Percentiles rank a stretch among this genome's conserved stretches.
Evolutionary conservation across 2,888 invertebrate species (phyloP).

Genomic region (Euproctis similis): DNA sequence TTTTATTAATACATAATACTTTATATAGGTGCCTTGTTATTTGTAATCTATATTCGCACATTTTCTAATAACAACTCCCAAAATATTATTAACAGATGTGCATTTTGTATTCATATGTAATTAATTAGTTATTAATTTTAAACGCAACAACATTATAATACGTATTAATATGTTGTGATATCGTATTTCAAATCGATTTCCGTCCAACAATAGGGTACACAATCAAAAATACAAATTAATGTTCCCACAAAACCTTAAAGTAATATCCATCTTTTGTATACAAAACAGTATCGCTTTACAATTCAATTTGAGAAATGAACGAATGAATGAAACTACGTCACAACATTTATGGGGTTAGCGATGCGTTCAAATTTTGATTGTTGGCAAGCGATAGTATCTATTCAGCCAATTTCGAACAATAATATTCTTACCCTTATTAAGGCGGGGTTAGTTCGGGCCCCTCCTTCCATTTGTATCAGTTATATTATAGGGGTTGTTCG

Average conservation of each 20-base stretch:
- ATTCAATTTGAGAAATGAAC: constrained; percentile 46
- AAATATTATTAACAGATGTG: too few relatives aligned
- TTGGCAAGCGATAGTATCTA: constrained; percentile 47
- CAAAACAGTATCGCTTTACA: constrained; percentile 66
- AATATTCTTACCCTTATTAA: constrained; percentile 8
- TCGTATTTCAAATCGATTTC: constrained; percentile 34
- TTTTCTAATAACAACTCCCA: too few relatives aligned
- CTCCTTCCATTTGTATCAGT: constrained; percentile 26
- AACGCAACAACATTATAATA: constrained; percentile 10
- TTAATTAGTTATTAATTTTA: too few relatives aligned
- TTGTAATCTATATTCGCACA: too few relatives aligned
- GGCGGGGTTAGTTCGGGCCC: constrained; percentile 38
- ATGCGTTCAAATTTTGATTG: constrained; percentile 49
- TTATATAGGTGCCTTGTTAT: too few relatives aligned
- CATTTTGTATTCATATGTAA: too few relatives aligned
- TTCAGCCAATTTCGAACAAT: constrained; percentile 12
- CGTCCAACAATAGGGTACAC: constrained; percentile 32
- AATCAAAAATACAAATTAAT: constrained; percentile 66
- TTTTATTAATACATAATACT: too few relatives aligned
- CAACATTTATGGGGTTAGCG: constrained; percentile 56
- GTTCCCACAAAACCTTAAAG: constrained; percentile 73
- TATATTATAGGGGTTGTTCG: constrained; percentile 28
- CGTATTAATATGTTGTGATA: constrained; percentile 25
- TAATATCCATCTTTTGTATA: constrained; percentile 69
- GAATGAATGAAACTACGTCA: constrained; percentile 66